Evolutionary conservation across 2,888 invertebrate genomes (phyloP).

Genomic region (Leptinotarsa juncta): DNA sequence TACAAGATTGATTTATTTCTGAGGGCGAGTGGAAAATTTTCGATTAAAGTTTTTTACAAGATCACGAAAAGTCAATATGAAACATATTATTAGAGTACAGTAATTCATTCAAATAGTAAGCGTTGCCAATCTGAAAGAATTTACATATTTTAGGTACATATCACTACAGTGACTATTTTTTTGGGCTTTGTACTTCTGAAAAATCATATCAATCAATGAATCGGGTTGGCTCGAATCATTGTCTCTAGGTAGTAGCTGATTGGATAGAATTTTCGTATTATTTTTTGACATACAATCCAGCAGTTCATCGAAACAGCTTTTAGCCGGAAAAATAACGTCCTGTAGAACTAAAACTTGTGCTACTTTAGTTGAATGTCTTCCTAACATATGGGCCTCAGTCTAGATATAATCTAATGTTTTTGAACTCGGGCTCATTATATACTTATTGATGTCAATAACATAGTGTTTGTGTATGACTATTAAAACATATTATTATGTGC

Average conservation of each 20-base stretch:
- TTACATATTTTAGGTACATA: slow-evolving; percentile 59
- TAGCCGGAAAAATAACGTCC: slow-evolving; percentile 26
- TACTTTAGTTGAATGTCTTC: slow-evolving; percentile 63
- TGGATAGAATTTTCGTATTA: background rate
- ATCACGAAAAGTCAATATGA: slow-evolving; percentile 57
- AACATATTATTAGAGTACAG: slow-evolving; percentile 35
- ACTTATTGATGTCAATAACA: slow-evolving; percentile 53
- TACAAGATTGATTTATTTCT: background rate
- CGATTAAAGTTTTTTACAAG: slow-evolving; percentile 23
- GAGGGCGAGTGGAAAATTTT: slow-evolving; percentile 2
- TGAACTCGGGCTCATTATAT: slow-evolving; percentile 48
- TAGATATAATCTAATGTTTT: slow-evolving; percentile 49
- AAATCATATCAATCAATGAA: slow-evolving; percentile 16
- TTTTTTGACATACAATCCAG: background rate
- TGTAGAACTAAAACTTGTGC: slow-evolving; percentile 28
- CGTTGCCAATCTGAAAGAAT: slow-evolving; percentile 47
- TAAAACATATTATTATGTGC: slow-evolving; percentile 23
- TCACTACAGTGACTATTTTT: slow-evolving; percentile 49
- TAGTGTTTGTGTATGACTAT: slow-evolving; percentile 50
- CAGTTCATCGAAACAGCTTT: slow-evolving; percentile 17
- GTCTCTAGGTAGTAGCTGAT: background rate
- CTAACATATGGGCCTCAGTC: slow-evolving; percentile 59
- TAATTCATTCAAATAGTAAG: slow-evolving; percentile 34
- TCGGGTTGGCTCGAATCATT: background rate
- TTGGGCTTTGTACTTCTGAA: slow-evolving; percentile 48